Percentiles rank a stretch among this genome's conserved stretches.
Conservation (phyloP, 2,797 vertebrate species). For the Odontamblyopus rebecca region DNA sequence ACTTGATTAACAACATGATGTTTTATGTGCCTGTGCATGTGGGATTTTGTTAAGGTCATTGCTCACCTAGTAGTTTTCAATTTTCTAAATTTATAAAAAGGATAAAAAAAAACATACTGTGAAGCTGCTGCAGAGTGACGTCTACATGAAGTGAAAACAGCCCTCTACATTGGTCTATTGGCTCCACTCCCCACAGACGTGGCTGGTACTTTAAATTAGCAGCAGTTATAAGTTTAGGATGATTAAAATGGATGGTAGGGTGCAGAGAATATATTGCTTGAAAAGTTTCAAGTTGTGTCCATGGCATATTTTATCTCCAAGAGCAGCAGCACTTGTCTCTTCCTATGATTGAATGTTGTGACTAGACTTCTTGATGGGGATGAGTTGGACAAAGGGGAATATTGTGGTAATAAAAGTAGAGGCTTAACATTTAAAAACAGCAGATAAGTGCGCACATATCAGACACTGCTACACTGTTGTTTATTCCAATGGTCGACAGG, state of each 20-base stretch:
- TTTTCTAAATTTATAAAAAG: too few relatives aligned
- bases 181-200: neutral
- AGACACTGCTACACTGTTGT: constrained; percentile 21
- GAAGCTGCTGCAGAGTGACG: neutral
- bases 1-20: constrained; percentile 23
- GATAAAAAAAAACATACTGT: neutral
- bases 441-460: neutral
- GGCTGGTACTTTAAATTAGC: constrained; percentile 9
- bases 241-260: constrained; percentile 3
- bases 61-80: neutral
- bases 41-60: neutral
- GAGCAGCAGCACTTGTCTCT: constrained; percentile 4
- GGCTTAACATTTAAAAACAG: constrained; percentile 11
- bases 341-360: constrained; percentile 13
- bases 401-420: constrained; percentile 9
- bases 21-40: constrained; percentile 10
- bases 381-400: constrained; percentile 7
- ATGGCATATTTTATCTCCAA: constrained; percentile 15
- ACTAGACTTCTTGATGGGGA: constrained; percentile 4
- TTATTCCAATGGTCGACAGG: constrained; percentile 35
- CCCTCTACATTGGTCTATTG: neutral
- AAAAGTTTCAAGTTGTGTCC: constrained; percentile 14
- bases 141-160: neutral
- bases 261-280: neutral
- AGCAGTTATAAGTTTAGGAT: neutral